phyloP scores from a whole-genome alignment of 1,140 invertebrate genomes.

The Oedothorax gibbosus region DNA sequence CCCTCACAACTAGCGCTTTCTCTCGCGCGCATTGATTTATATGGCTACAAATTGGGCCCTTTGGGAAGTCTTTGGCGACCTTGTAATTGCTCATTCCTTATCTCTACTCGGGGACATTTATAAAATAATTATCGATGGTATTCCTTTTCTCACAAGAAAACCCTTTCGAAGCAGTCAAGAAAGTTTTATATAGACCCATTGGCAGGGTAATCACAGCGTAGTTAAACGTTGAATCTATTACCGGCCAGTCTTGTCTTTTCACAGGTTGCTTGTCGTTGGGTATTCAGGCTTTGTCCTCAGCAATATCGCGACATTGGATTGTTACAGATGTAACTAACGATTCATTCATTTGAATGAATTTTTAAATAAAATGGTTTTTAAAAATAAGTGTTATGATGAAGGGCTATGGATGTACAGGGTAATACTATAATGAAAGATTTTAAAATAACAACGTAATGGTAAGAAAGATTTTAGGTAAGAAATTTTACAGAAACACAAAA shows the following conservation, averaged over 20 bases:
- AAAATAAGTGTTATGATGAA: no score
- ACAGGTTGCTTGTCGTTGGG: background rate
- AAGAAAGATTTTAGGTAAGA: no score
- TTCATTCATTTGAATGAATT: no score
- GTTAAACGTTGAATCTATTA: conserved; percentile 39
- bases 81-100: conserved; percentile 48
- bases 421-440: no score
- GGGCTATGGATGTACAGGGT: no score
- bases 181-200: conserved; percentile 33
- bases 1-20: conserved; percentile 22
- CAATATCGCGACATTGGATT: no score
- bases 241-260: background rate
- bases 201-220: conserved; percentile 32
- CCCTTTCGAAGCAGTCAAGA: conserved; percentile 4
- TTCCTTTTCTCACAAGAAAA: conserved; percentile 5
- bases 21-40: conserved; percentile 30
- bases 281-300: background rate
- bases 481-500: no score
- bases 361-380: no score
- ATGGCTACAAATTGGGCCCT: conserved; percentile 35
- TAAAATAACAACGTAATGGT: no score
- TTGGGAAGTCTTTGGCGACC: background rate
- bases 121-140: conserved; percentile 34
- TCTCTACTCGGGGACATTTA: conserved; percentile 12
- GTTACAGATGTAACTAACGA: no score